Base-by-base conservation (phyloP, 2,888 invertebrate species). In the Polietes domitor region DNA sequence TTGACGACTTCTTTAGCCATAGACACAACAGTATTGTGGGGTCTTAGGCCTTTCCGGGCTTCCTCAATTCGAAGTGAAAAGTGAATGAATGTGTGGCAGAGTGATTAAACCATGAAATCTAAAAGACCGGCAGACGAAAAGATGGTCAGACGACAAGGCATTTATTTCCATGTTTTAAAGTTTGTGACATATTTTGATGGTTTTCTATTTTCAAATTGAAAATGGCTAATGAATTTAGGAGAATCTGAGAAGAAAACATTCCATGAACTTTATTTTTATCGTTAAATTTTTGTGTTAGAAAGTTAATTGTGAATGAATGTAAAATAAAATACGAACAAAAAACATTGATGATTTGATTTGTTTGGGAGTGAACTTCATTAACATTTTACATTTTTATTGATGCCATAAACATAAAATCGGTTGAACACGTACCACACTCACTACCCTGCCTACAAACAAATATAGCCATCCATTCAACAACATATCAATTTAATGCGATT, bases 401-500 rank as follows among this genome's bases (percentile, higher is more conserved):
- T 47, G 47, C n/a, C 15, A 47, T 47, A 47, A 47, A n/a, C 12
- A 47, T 47, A 47, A 47, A 47, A n/a, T 41, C 41, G 1, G 47
- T n/a, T 12, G 47, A 47, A n/a, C 15, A 47, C 12, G 47, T 47
- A 12, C n/a, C n/a, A n/a, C n/a, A n/a, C n/a, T n/a, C n/a, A n/a
- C n/a, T n/a, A n/a, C n/a, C n/a, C n/a, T n/a, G n/a, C n/a, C n/a
- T n/a, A n/a, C n/a, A n/a, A n/a, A n/a, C 58, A n/a, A n/a, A n/a
- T n/a, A n/a, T n/a, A n/a, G n/a, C n/a, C n/a, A 58, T 26, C 24
- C 0, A 58, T n/a, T n/a, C 58, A 21, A n/a, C n/a, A 21, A 26
- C 26, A 24, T 3, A 58, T 58, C 58, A 58, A 58, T 58, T 58
- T 58, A 58, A 58, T 58, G n/a, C n/a, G n/a, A n/a, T n/a, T n/a